These are phyloP conservation scores for Chelon labrosus DNA, from an alignment of 2,797 vertebrate genomes.

Conservation along the genomic window DNA sequence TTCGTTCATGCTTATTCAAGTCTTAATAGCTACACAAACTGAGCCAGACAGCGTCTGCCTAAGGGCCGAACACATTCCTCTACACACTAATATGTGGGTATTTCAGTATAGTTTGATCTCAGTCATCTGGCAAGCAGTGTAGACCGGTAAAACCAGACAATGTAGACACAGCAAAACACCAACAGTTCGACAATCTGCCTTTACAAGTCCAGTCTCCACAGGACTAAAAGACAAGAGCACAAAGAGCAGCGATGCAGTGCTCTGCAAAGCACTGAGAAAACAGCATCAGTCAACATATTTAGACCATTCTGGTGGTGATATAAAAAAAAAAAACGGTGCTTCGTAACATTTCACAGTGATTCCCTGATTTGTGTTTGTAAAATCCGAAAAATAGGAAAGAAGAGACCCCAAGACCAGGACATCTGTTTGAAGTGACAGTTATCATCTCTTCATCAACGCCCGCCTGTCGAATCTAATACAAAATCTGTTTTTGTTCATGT, in stretches of 20 bases:
- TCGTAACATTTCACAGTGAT: not conserved
- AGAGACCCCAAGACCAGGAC: not conserved
- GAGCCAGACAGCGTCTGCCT: slow-evolving; percentile 57
- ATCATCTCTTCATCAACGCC: not conserved
- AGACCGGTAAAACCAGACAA: slow-evolving; percentile 62
- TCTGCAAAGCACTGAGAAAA: slow-evolving; percentile 53
- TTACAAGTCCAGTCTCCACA: slow-evolving; percentile 38
- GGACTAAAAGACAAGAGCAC: slow-evolving; percentile 58
- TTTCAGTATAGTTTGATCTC: slow-evolving; percentile 28
- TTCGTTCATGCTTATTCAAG: slow-evolving; percentile 64
- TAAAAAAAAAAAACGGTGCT: not conserved
- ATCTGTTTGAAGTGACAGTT: not conserved
- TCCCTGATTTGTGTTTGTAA: not conserved
- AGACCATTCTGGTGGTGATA: not conserved
- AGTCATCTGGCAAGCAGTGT: slow-evolving; percentile 55
- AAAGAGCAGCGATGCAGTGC: slow-evolving; percentile 56
- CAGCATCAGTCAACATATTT: slow-evolving; percentile 20
- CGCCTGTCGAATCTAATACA: not conserved
- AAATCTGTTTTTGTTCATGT: not conserved
- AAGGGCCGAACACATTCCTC: slow-evolving; percentile 47
- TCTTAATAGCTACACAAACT: slow-evolving; percentile 65
- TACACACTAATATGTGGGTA: slow-evolving; percentile 39
- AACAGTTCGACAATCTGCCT: slow-evolving; percentile 41
- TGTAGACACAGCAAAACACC: slow-evolving; percentile 56
- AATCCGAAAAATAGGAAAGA: no score